These are phyloP conservation scores for Hydrozoanthus gracilis DNA, from an alignment of 92 coral and sea anemone genomes.

Conservation along the genomic window DNA sequence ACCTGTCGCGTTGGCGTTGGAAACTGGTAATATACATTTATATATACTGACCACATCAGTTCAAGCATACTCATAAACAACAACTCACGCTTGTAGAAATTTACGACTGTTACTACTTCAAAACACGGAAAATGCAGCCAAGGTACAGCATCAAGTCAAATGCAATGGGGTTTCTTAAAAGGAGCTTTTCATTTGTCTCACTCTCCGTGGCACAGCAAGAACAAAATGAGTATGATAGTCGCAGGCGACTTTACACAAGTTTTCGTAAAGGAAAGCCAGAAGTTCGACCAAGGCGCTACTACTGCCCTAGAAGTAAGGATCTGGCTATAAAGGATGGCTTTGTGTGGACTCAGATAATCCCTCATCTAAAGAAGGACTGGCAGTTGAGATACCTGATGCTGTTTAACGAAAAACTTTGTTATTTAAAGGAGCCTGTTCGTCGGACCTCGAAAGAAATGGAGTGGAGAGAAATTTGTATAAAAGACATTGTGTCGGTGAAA, in stretches of 20 bases:
- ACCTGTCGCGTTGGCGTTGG: not conserved
- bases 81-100: not conserved
- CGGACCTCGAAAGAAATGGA: constrained; percentile 35
- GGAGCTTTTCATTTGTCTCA: constrained; percentile 17
- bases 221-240: not conserved
- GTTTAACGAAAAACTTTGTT: constrained; percentile 40
- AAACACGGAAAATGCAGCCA: not conserved
- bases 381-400: constrained; percentile 35
- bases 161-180: constrained; percentile 14
- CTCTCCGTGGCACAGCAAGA: not conserved
- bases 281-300: constrained; percentile 29
- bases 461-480: constrained; percentile 36
- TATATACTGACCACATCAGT: not conserved
- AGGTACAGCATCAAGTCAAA: not conserved
- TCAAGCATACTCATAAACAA: not conserved
- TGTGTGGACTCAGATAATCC: constrained; percentile 39
- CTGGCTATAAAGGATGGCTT: constrained; percentile 34
- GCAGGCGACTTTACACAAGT: constrained; percentile 13
- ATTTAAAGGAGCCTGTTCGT: constrained; percentile 35
- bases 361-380: constrained; percentile 38
- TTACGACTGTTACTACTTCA: not conserved
- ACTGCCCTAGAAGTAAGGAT: constrained; percentile 28
- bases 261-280: constrained; percentile 25
- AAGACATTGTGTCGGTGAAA: constrained; percentile 33
- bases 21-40: not conserved